Evolutionary conservation across 2,888 invertebrate genomes (phyloP).

Genomic region (Drosophila algonquin): DNA sequence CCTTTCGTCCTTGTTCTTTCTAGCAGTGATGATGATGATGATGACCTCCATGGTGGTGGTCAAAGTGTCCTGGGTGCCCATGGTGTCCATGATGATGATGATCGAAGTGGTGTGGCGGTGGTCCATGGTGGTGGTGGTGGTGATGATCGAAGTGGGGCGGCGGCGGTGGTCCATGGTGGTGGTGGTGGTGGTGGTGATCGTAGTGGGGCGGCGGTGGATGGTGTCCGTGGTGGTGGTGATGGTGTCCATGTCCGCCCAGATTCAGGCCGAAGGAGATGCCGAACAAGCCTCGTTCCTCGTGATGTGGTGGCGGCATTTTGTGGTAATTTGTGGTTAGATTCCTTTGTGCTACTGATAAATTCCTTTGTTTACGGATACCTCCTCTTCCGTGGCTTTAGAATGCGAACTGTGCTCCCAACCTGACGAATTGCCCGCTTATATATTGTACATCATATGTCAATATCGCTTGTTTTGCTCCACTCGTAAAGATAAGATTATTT

Average conservation of each 20-base stretch:
- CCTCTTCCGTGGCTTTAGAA: constrained; percentile 20
- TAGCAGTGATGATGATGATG: constrained; percentile 63
- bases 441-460: not conserved
- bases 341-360: constrained; percentile 3
- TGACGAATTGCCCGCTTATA: constrained; percentile 58
- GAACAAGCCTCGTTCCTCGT: constrained; percentile 57
- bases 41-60: constrained; percentile 33
- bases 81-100: constrained; percentile 46
- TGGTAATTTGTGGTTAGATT: not conserved
- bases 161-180: constrained; percentile 47
- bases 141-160: constrained; percentile 29
- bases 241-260: constrained; percentile 59
- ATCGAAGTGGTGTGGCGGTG: constrained; percentile 44
- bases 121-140: constrained; percentile 53
- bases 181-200: constrained; percentile 49
- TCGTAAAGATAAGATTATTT: constrained; percentile 24
- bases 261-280: constrained; percentile 61
- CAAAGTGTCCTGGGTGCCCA: constrained; percentile 14
- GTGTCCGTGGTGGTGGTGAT: constrained; percentile 48
- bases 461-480: not conserved
- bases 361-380: constrained; percentile 25
- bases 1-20: constrained; percentile 14
- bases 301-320: constrained; percentile 60
- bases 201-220: constrained; percentile 49
- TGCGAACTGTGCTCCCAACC: constrained; percentile 45